These are phyloP conservation scores for Thamnophis sirtalis DNA, from an alignment of 2,113 vertebrate species.

Conservation along the genomic window DNA sequence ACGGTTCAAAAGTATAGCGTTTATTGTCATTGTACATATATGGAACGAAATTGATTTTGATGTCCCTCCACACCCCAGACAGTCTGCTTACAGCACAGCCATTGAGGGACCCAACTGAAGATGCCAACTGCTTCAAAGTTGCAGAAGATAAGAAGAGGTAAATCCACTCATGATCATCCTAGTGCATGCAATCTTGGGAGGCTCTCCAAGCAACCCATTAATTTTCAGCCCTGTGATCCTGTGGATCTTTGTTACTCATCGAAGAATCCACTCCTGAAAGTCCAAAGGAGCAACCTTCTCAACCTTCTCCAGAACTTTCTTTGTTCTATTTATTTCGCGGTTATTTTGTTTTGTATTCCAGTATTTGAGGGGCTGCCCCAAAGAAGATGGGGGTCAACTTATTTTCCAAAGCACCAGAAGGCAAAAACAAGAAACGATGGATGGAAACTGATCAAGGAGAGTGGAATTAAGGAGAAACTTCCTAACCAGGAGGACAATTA, in stretches of 20 bases:
- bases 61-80: background rate
- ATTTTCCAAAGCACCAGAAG: background rate
- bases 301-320: background rate
- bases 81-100: background rate
- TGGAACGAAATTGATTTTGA: background rate
- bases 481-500: background rate
- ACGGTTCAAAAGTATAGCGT: background rate
- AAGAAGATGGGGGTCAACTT: background rate
- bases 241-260: background rate
- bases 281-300: background rate
- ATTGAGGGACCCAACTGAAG: background rate
- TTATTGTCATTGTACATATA: too few relatives aligned
- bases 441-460: background rate
- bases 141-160: background rate
- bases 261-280: background rate
- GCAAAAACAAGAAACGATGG: background rate
- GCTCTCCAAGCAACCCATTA: background rate
- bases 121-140: background rate
- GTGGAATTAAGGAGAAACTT: background rate
- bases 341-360: background rate
- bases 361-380: background rate
- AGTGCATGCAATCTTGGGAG: fast-evolving
- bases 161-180: background rate
- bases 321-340: background rate
- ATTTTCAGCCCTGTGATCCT: background rate